A percentile compares a stretch with the other conserved stretches of the same genome.
Conservation (phyloP, 2,797 vertebrate genomes). For the Pygocentrus nattereri region DNA sequence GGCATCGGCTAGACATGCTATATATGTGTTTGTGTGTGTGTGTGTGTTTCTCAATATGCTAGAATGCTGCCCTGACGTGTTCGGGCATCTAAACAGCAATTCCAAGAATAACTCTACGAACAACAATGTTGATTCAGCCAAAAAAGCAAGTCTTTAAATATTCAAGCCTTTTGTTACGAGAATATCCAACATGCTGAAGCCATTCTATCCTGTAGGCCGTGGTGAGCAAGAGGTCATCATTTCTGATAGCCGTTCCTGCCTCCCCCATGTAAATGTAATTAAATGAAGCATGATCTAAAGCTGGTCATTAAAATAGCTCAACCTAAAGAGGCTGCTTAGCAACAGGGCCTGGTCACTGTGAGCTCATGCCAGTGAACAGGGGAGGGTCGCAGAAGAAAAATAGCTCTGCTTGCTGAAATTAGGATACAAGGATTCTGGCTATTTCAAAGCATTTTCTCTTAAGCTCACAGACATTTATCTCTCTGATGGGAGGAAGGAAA, state of each 20-base stretch:
- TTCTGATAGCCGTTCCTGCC: constrained; percentile 42
- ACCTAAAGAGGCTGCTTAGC: constrained; percentile 65
- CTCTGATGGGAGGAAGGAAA: neutral
- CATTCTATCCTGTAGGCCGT: constrained; percentile 64
- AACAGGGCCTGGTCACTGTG: constrained; percentile 56
- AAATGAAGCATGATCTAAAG: constrained; percentile 69
- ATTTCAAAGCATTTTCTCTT: constrained; percentile 19
- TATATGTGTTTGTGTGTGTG: too few relatives aligned
- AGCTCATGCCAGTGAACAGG: constrained; percentile 30
- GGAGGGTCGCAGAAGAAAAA: constrained; percentile 51
- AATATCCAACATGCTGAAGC: neutral
- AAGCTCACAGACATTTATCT: constrained; percentile 3
- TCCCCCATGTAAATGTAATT: constrained; percentile 69
- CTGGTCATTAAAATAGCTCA: constrained; percentile 69
- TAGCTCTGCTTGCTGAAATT: constrained; percentile 30
- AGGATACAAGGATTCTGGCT: constrained; percentile 31
- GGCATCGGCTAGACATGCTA: neutral
- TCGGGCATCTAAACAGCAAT: neutral
- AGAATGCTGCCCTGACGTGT: neutral
- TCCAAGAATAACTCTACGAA: neutral
- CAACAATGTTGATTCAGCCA: neutral
- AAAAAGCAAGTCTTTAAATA: too few relatives aligned
- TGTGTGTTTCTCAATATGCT: neutral
- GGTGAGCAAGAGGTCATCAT: constrained; percentile 67
- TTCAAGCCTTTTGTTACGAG: too few relatives aligned